phyloP scores from a whole-genome alignment of 2,797 vertebrate genomes.

The Pangasius larnaudii region DNA sequence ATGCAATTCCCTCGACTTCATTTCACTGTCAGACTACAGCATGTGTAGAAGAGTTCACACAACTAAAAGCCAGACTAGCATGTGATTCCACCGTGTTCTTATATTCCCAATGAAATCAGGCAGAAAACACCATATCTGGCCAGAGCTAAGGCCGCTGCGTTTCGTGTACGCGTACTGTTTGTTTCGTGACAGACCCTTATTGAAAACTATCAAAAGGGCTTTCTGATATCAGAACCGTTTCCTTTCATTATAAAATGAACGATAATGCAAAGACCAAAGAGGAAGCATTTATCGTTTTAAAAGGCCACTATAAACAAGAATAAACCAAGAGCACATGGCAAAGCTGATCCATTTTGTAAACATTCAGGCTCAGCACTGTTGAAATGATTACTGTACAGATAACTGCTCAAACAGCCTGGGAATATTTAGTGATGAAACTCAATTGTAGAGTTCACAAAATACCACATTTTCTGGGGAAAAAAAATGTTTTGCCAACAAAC shows the following conservation, averaged over 20 bases:
- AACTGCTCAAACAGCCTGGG: conserved; percentile 7
- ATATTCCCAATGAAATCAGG: neutral
- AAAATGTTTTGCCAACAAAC: neutral
- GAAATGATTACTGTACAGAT: conserved; percentile 11
- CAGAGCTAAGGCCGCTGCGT: neutral
- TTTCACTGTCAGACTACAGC: neutral
- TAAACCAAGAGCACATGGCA: neutral
- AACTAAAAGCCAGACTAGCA: neutral
- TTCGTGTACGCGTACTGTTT: neutral
- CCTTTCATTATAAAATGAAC: conserved; percentile 8
- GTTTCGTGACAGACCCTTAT: neutral
- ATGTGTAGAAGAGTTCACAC: neutral
- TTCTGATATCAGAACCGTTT: neutral
- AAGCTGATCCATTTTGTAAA: conserved; percentile 22
- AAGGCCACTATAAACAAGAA: conserved; percentile 32
- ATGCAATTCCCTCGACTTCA: neutral
- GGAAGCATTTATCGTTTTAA: conserved; percentile 6
- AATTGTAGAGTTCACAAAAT: neutral
- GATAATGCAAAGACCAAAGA: conserved; percentile 6
- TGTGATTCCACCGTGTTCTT: neutral
- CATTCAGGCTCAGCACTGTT: neutral
- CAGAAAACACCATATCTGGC: neutral
- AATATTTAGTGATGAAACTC: neutral
- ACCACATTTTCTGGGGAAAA: neutral
- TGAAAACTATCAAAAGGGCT: conserved; percentile 8